Percentiles rank a stretch among this genome's conserved stretches.
phyloP scores from a whole-genome alignment of 2,113 vertebrate species.

The Alligator sinensis region DNA sequence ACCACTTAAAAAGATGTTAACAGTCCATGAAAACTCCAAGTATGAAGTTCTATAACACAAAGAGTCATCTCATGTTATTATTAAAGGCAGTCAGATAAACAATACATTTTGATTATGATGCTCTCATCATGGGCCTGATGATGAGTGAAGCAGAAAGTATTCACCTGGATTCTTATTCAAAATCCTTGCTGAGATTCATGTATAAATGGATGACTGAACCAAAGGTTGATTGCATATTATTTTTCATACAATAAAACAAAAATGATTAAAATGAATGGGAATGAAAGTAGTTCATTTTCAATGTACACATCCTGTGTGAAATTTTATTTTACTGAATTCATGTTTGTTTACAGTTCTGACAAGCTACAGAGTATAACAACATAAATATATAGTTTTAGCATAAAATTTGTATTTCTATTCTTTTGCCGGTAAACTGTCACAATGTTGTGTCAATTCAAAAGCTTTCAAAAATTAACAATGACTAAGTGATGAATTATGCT shows the following conservation, averaged over 20 bases:
- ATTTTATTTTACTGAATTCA: slow-evolving; percentile 28
- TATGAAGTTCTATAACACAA: slow-evolving; percentile 27
- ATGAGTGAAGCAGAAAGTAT: slow-evolving; percentile 32
- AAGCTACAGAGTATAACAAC: slow-evolving; percentile 18
- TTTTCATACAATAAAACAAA: slow-evolving; percentile 46
- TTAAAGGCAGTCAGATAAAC: slow-evolving; percentile 42
- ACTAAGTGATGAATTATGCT: slow-evolving; percentile 45
- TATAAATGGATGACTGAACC: slow-evolving; percentile 60
- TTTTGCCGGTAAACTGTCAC: slow-evolving; percentile 60
- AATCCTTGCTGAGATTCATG: slow-evolving; percentile 43
- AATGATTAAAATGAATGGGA: slow-evolving; percentile 50
- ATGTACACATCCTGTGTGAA: not conserved
- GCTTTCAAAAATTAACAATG: slow-evolving; percentile 46
- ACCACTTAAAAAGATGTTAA: slow-evolving; percentile 43
- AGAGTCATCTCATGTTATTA: slow-evolving; percentile 22
- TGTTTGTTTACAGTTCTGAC: slow-evolving; percentile 60
- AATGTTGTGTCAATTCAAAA: slow-evolving; percentile 63
- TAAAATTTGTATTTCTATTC: slow-evolving; percentile 38
- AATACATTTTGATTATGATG: slow-evolving; percentile 38
- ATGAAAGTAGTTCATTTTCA: not conserved
- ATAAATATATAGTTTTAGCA: slow-evolving; percentile 16
- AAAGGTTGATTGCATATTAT: slow-evolving; percentile 53
- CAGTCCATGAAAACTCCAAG: slow-evolving; percentile 37
- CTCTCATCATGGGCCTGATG: slow-evolving; percentile 29
- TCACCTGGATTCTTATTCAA: slow-evolving; percentile 52